Conservation (phyloP, 2,888 invertebrate species). For the Eupelmus urozonus region DNA sequence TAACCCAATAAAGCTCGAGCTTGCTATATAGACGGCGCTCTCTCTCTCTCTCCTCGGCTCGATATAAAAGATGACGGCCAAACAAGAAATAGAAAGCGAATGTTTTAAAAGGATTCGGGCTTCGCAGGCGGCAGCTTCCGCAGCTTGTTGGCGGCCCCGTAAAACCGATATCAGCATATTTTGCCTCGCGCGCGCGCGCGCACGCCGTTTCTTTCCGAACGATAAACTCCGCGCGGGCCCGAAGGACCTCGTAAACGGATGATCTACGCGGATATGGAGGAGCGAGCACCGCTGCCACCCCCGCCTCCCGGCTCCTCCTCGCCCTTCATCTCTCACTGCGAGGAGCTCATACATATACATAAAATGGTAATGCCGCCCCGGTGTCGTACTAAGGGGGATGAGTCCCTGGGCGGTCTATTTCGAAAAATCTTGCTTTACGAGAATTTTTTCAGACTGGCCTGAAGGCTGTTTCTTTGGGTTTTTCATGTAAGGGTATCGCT, state of each 20-base stretch:
- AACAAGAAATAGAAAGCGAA: conserved; percentile 53
- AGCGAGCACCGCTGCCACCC: too few relatives aligned
- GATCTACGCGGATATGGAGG: conserved; percentile 49
- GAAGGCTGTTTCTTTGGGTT: too few relatives aligned
- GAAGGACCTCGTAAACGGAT: conserved; percentile 58
- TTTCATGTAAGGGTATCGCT: too few relatives aligned
- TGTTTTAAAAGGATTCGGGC: conserved; percentile 22
- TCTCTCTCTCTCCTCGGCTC: background rate
- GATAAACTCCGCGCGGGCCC: conserved; percentile 48
- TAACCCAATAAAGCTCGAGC: conserved; percentile 37
- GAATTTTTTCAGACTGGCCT: too few relatives aligned
- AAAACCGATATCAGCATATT: conserved; percentile 59
- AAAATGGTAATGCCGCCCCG: conserved; percentile 23
- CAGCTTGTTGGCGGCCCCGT: conserved; percentile 49
- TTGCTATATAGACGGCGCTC: too few relatives aligned
- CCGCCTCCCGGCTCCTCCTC: too few relatives aligned
- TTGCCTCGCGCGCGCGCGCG: conserved; percentile 26
- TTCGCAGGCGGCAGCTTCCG: conserved; percentile 8
- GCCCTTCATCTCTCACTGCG: background rate
- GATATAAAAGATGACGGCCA: conserved; percentile 40
- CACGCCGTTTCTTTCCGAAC: conserved; percentile 51
- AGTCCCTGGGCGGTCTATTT: too few relatives aligned
- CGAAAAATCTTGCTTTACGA: too few relatives aligned
- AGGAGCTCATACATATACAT: conserved; percentile 16
- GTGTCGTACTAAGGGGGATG: too few relatives aligned